These are phyloP conservation scores for Harpagifer antarcticus DNA, from an alignment of 2,797 vertebrate species.

Conservation along the genomic window DNA sequence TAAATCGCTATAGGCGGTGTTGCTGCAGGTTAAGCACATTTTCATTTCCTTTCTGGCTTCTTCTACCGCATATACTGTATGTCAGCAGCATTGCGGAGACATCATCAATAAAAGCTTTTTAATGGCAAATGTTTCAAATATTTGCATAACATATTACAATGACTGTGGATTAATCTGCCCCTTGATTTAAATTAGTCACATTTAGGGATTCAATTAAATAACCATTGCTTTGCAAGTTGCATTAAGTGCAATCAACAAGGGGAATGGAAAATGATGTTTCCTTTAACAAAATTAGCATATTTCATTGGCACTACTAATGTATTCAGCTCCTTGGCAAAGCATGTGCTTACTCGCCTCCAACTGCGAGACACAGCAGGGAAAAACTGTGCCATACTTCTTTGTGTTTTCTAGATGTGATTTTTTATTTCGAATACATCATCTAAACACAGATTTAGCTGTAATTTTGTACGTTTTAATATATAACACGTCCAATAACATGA, in stretches of 20 bases:
- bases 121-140: conserved; percentile 62
- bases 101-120: conserved; percentile 60
- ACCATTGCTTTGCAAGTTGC: conserved; percentile 69
- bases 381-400: conserved; percentile 38
- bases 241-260: conserved; percentile 75
- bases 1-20: conserved; percentile 28
- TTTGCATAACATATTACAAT: conserved; percentile 75
- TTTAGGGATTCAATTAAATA: conserved; percentile 78
- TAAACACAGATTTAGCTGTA: conserved; percentile 13
- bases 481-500: conserved; percentile 8
- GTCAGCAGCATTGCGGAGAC: conserved; percentile 28
- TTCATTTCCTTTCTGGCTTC: conserved; percentile 16
- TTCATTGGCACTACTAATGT: conserved; percentile 61
- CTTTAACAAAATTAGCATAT: conserved; percentile 74
- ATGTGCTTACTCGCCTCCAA: conserved; percentile 57
- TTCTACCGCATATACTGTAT: not conserved
- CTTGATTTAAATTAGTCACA: conserved; percentile 75
- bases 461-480: conserved; percentile 14
- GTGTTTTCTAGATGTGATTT: conserved; percentile 32
- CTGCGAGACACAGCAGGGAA: conserved; percentile 67
- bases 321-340: conserved; percentile 67
- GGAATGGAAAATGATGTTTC: conserved; percentile 72
- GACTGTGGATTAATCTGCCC: conserved; percentile 57
- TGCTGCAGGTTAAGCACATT: conserved; percentile 39
- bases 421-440: conserved; percentile 30